Evolutionary conservation across 2,888 invertebrate species (phyloP), one percentile per base, ranked within the genome.

Genomic region (Kryphioiulus occultus): DNA sequence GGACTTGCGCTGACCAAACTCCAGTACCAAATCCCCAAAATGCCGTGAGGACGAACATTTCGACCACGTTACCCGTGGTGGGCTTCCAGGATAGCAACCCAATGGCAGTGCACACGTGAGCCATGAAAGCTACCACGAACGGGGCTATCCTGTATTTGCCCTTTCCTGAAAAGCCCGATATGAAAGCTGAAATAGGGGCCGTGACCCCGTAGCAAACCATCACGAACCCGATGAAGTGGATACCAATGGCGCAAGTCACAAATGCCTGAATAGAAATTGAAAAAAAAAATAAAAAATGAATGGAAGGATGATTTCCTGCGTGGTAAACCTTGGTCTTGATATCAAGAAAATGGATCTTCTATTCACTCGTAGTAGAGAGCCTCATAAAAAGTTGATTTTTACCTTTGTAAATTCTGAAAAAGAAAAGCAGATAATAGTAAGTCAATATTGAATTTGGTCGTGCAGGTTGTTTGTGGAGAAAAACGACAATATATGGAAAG

Each of bases 41-140:
- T 53, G 88, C 89, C 59, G 89, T 82, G 19, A 88, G 32, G 32
- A 89, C 85, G 32, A 88, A 87, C 15, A 89, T 86, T 1, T 89
- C 88, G 22, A 89, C 47, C 0, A 88, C 89, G 44, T 87, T 87
- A n/a, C 30, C 35, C 7, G 87, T 44, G 17, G 59, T 47, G 17
- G 87, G 85, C 39, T 35, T 85, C 85, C 85, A 87, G n/a, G 47
- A 85, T 12, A 87, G 22, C 39, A 87, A 42, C 5, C 35, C 42
- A n/a, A 87, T 85, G 39, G 85, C 87, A 39, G 85, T 68, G 68
- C 87, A 85, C 32, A 87, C 30, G 42, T 87, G 87, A 7, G 85
- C 85, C 19, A 68, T 0, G 19, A 17, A 87, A 4, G 87, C 87
- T 22, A 87, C 85, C 59, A 87, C 85, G 42, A 87, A 87, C 9